A percentile compares a stretch with the other conserved stretches of the same genome.
Conservation (phyloP, 2,888 invertebrate species). For the Ephialtes manifestator region DNA sequence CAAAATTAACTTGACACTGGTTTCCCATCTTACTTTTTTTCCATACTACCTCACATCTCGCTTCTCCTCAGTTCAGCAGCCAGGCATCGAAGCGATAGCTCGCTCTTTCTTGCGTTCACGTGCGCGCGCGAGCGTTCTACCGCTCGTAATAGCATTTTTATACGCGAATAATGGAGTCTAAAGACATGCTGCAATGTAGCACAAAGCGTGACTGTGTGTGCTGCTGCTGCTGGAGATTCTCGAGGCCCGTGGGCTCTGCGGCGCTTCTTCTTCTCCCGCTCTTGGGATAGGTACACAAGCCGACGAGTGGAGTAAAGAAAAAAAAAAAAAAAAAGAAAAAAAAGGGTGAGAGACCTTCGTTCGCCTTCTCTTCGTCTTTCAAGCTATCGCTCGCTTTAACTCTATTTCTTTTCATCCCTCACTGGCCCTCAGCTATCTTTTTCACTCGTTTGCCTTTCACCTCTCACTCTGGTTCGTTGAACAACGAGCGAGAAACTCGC, state of each 20-base stretch:
- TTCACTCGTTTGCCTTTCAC: slow-evolving; percentile 44
- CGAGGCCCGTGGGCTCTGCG: slow-evolving; percentile 61
- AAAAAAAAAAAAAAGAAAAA: slow-evolving; percentile 57
- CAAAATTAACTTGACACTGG: slow-evolving; percentile 72
- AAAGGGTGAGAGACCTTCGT: slow-evolving; percentile 66
- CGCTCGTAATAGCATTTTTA: slow-evolving; percentile 79
- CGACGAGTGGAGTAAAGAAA: slow-evolving; percentile 43
- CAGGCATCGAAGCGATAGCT: slow-evolving; percentile 14
- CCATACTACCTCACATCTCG: slow-evolving; percentile 20
- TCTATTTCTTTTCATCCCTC: slow-evolving; percentile 61
- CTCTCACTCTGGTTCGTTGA: slow-evolving; percentile 59
- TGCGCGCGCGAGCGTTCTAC: slow-evolving; percentile 51
- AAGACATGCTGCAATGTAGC: slow-evolving; percentile 80
- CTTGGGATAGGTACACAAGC: slow-evolving; percentile 60
- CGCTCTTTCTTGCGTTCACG: slow-evolving; percentile 41
- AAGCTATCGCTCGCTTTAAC: slow-evolving; percentile 64
- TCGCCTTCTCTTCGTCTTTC: slow-evolving; percentile 44
- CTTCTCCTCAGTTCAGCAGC: slow-evolving; percentile 2
- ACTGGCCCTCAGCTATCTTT: slow-evolving; percentile 31
- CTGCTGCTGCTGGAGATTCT: slow-evolving; percentile 69
- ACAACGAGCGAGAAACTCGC: slow-evolving; percentile 57
- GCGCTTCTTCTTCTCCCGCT: slow-evolving; percentile 45
- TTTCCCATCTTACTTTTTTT: slow-evolving; percentile 24
- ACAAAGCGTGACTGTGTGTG: slow-evolving; percentile 77
- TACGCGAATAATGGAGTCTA: slow-evolving; percentile 81